A percentile compares a stretch with the other conserved stretches of the same genome.
Conservation (phyloP, 2,797 vertebrate species). For the Netta rufina region DNA sequence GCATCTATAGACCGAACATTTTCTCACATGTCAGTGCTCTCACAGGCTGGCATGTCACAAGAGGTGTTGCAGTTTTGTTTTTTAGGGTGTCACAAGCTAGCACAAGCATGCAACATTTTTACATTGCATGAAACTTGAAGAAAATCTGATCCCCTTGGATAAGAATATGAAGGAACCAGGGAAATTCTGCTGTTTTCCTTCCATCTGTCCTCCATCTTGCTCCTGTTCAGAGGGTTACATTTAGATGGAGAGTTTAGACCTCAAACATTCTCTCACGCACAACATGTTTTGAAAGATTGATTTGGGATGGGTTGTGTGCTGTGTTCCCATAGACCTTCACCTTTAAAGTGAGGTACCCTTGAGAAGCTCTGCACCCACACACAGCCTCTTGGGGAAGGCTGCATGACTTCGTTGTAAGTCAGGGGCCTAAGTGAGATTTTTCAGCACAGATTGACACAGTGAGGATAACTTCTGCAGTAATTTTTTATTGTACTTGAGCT, state of each 20-base stretch:
- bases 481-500: not conserved
- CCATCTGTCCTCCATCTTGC: not conserved
- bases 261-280: not conserved
- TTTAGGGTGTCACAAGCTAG: constrained; percentile 45
- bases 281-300: not conserved
- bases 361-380: not conserved
- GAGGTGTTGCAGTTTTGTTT: constrained; percentile 53
- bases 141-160: not conserved
- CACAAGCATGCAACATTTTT: constrained; percentile 31
- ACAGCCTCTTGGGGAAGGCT: not conserved
- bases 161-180: not conserved
- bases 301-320: not conserved
- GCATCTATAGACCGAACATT: constrained; percentile 42
- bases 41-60: constrained; percentile 56
- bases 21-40: constrained; percentile 58
- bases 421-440: not conserved
- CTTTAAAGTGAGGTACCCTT: not conserved
- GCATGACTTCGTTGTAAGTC: not conserved
- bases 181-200: not conserved
- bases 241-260: not conserved
- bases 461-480: not conserved
- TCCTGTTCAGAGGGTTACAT: not conserved
- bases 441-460: not conserved
- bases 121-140: constrained; percentile 16
- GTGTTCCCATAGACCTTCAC: not conserved